These are phyloP conservation scores for Crossaster papposus DNA, from an alignment of 53 echinoderm and acorn worm genomes.

Conservation along the genomic window DNA sequence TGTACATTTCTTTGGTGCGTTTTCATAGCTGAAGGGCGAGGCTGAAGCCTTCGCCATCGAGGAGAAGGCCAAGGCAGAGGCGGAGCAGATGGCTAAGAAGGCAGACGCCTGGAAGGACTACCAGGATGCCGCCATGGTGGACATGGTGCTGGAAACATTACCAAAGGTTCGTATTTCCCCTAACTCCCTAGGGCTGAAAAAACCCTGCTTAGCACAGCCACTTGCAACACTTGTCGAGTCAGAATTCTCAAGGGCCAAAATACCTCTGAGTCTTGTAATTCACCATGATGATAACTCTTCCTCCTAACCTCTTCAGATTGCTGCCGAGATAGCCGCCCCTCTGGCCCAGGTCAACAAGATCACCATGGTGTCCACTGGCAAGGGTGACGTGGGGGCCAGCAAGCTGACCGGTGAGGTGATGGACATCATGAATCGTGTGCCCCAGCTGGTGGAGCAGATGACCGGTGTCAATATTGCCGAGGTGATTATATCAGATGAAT, in stretches of 20 bases:
- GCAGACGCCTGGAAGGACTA: constrained; percentile 95
- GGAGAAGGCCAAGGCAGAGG: constrained; percentile 89
- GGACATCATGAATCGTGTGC: constrained; percentile 89
- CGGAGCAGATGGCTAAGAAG: constrained; percentile 96
- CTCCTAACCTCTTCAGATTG: constrained; percentile 54
- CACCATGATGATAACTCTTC: not conserved
- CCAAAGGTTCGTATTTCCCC: constrained; percentile 69
- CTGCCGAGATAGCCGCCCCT: constrained; percentile 87
- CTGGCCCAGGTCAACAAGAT: constrained; percentile 82
- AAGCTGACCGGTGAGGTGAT: constrained; percentile 90
- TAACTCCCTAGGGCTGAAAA: too few species aligned
- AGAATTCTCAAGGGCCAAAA: too few species aligned
- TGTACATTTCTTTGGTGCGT: not conserved
- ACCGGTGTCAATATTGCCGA: constrained; percentile 83
- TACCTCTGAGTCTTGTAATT: too few species aligned
- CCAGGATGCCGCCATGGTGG: constrained; percentile 91
- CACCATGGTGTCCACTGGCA: constrained; percentile 88
- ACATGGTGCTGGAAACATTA: constrained; percentile 85
- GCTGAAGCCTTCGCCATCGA: constrained; percentile 91
- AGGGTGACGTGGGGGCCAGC: constrained; percentile 80
- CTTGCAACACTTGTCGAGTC: too few species aligned
- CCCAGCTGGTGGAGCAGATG: constrained; percentile 81
- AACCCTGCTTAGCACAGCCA: too few species aligned
- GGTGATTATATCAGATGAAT: constrained; percentile 54
- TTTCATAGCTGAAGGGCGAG: constrained; percentile 75